Evolutionary conservation across 1,140 invertebrate genomes (phyloP).

Genomic region (Pseudomyrmex gracilis): DNA sequence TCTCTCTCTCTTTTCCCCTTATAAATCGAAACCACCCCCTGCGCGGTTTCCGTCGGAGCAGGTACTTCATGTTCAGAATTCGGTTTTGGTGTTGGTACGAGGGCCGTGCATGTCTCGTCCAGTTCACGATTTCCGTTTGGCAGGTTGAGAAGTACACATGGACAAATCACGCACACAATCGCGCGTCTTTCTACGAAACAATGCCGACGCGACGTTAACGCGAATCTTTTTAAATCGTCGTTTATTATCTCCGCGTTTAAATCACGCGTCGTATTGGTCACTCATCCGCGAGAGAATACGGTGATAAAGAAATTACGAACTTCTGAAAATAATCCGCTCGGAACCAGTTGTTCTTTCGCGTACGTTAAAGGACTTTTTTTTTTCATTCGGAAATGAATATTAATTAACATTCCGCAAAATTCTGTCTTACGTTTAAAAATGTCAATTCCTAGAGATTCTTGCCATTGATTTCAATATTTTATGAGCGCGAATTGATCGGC

Average conservation of each 20-base stretch:
- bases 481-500: not conserved
- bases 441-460: not conserved
- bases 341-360: conserved; percentile 13
- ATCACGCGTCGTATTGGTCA: not conserved
- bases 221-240: too few species aligned
- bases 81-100: not conserved
- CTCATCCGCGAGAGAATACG: not conserved
- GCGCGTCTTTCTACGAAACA: conserved; percentile 2
- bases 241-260: not conserved
- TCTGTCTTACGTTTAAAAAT: not conserved
- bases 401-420: not conserved
- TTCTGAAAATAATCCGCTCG: not conserved
- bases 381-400: conserved; percentile 2
- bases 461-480: not conserved
- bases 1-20: too few species aligned
- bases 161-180: not conserved
- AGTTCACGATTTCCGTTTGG: conserved; percentile 27
- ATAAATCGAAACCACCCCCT: conserved; percentile 4
- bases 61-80: not conserved
- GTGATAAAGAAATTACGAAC: not conserved
- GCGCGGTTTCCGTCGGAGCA: conserved; percentile 40
- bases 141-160: conserved; percentile 13
- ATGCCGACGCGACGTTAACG: conserved; percentile 3
- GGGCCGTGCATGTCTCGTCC: not conserved
- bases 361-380: not conserved